Evolutionary conservation across 2,797 vertebrate genomes (phyloP), one percentile per base, ranked within the genome.

Genomic region (Tadarida brasiliensis): DNA sequence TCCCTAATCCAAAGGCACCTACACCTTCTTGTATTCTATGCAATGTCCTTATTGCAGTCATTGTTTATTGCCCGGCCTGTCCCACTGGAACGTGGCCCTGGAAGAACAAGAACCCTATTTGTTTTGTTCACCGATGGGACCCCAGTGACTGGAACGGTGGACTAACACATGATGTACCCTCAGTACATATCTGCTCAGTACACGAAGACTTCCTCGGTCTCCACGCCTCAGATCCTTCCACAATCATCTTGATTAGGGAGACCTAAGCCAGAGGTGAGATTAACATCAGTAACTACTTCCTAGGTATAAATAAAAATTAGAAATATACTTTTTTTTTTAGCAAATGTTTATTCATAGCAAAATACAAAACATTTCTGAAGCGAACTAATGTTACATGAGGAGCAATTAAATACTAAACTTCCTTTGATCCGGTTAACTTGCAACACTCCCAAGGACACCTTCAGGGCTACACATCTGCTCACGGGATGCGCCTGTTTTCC

Each of bases 331-430:
- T 56, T 51, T 92, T 98, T 98, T 98, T 98, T 98, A 98, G 98
- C 98, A 99, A 99, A 98, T 98, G 98, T 99, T 99, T 99, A 99
- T 99, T 99, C 99, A 99, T 99, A 99, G 99, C 99, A 99, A 99
- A 99, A 99, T 99, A 99, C 99, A 99, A 99, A 99, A 99, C 99
- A 99, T 99, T 98, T 99, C 98, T 99, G 98, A 99, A 99, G 99
- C 98, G 98, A 98, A 98, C 97, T 98, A 98, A 98, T 98, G 98
- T 99, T 98, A 99, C 98, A 99, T 98, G 98, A 98, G 98, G 98
- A 99, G 98, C 98, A 98, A 98, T 98, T 98, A 98, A 98, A 98
- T 98, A 97, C 98, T 97, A 97, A 96, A 94, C 84, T 96, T 95
- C 90, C 95, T 86, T 97, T 96, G 96, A 97, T 97, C 95, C 24